A percentile compares a stretch with the other conserved stretches of the same genome.
Conservation (phyloP, 2,888 invertebrate species). For the Nymphalis urticae region DNA sequence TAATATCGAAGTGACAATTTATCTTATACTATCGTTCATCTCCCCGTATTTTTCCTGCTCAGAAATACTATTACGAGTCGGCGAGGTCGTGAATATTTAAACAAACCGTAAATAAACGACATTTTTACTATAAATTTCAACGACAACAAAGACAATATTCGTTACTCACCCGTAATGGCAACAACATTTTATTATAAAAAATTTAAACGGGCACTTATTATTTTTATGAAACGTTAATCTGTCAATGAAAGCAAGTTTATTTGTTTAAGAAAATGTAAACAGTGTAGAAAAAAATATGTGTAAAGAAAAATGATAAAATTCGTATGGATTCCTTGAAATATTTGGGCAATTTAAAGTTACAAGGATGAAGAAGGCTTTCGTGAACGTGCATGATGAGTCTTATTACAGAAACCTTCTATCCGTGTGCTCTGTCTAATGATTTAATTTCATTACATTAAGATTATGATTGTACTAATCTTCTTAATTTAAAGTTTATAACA, state of each 20-base stretch:
- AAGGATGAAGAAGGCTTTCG: constrained; percentile 26
- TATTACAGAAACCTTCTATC: constrained; percentile 19
- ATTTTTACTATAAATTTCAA: constrained; percentile 14
- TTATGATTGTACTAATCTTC: constrained; percentile 19
- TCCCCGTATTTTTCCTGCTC: constrained; percentile 3
- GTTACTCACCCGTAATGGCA: constrained; percentile 3
- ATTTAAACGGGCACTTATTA: neutral
- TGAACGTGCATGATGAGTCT: constrained; percentile 15
- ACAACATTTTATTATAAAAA: neutral
- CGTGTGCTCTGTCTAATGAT: constrained; percentile 1
- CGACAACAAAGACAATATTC: constrained; percentile 11
- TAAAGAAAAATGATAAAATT: too few relatives aligned
- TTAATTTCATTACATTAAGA: constrained; percentile 14
- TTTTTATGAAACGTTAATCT: neutral
- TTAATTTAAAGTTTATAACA: constrained; percentile 9
- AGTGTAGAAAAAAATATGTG: too few relatives aligned
- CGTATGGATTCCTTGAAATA: constrained; percentile 28
- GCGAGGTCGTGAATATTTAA: constrained; percentile 19
- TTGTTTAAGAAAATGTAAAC: too few relatives aligned
- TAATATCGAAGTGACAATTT: constrained; percentile 11
- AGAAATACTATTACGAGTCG: neutral
- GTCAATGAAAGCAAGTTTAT: neutral
- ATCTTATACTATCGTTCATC: neutral
- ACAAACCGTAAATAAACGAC: constrained; percentile 20
- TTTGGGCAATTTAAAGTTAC: constrained; percentile 37